phyloP scores from a whole-genome alignment of 2,888 invertebrate genomes.

The Ichneumoninae sp. region DNA sequence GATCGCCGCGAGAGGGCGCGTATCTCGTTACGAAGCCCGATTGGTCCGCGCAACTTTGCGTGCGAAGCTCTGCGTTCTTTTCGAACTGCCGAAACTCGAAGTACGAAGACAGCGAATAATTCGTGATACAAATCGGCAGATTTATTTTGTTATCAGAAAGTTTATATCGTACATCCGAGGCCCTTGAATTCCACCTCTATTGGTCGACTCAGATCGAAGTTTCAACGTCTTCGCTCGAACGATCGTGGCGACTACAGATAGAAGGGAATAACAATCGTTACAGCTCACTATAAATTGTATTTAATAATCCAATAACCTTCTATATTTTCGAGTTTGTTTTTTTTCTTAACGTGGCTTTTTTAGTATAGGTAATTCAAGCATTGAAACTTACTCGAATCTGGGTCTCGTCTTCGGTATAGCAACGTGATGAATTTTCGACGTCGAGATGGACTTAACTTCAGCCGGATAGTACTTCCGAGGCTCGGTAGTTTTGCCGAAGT shows the following conservation, averaged over 20 bases:
- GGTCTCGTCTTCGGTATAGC: constrained; percentile 55
- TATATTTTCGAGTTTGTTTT: no score
- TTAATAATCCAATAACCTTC: neutral
- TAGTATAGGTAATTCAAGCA: neutral
- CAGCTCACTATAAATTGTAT: neutral
- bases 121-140: neutral
- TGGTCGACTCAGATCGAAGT: constrained; percentile 17
- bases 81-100: neutral
- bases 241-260: constrained; percentile 55
- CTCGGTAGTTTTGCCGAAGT: constrained; percentile 18
- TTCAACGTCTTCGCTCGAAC: constrained; percentile 43
- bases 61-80: neutral
- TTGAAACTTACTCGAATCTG: constrained; percentile 50
- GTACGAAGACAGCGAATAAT: neutral
- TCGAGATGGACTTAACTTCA: constrained; percentile 59
- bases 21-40: constrained; percentile 1
- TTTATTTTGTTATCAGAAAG: neutral
- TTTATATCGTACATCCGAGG: neutral
- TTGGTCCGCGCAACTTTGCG: constrained; percentile 11
- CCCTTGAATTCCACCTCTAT: neutral
- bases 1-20: constrained; percentile 1
- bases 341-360: neutral
- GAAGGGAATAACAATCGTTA: constrained; percentile 1
- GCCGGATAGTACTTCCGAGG: constrained; percentile 38
- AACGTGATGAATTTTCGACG: constrained; percentile 60